phyloP scores from a whole-genome alignment of 2,113 vertebrate genomes.

The Boleophthalmus pectinirostris region DNA sequence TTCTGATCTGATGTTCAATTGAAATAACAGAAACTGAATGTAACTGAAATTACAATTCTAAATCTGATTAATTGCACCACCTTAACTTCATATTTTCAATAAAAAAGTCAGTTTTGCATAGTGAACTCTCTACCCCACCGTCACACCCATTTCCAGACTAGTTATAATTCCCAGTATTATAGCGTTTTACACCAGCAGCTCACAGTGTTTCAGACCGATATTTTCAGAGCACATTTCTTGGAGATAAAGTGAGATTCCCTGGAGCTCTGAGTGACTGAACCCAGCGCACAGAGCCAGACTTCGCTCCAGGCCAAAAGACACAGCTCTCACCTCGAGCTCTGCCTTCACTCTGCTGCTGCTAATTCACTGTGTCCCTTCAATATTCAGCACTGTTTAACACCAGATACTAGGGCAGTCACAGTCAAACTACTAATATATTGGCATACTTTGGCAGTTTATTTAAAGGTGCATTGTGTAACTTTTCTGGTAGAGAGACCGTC shows the following conservation, averaged over 20 bases:
- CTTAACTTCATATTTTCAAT: too few relatives aligned
- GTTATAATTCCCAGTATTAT: neutral
- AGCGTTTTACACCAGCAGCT: neutral
- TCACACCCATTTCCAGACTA: neutral
- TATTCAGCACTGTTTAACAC: neutral
- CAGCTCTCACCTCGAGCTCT: neutral
- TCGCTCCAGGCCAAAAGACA: slow-evolving; percentile 2
- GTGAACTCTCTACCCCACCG: neutral
- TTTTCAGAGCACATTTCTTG: slow-evolving; percentile 4
- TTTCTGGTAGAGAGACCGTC: too few relatives aligned
- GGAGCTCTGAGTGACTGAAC: neutral
- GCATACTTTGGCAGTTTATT: too few relatives aligned
- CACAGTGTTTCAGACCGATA: neutral
- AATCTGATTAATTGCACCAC: too few relatives aligned
- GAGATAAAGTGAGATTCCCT: neutral
- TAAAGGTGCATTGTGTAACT: too few relatives aligned
- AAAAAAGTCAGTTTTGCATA: too few relatives aligned
- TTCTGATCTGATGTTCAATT: too few relatives aligned
- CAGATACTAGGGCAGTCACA: neutral
- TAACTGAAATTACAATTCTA: too few relatives aligned
- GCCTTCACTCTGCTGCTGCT: neutral
- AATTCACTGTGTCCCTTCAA: neutral
- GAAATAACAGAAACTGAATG: too few relatives aligned
- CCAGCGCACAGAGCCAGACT: neutral
- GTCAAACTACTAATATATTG: neutral